phyloP scores from a whole-genome alignment of 2,113 vertebrate genomes.

The Pedionomus torquatus region DNA sequence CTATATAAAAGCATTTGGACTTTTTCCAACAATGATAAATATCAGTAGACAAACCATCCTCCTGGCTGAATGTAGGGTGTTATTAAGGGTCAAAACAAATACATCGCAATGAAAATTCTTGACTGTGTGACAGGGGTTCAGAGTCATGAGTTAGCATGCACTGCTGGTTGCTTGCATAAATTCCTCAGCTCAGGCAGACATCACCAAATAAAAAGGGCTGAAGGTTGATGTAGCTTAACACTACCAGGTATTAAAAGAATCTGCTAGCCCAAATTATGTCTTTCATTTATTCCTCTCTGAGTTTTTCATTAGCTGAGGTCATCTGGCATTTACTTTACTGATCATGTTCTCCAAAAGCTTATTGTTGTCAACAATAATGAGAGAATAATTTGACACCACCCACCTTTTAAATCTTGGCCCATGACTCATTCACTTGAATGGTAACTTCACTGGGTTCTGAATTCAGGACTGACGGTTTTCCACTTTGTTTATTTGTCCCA shows the following conservation, averaged over 20 bases:
- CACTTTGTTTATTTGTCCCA: not conserved
- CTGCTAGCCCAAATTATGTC: not conserved
- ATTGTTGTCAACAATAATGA: not conserved
- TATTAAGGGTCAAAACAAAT: not conserved
- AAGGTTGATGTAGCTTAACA: not conserved
- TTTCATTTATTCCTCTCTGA: not conserved
- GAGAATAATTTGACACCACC: not conserved
- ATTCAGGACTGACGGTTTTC: not conserved
- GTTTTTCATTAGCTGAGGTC: not conserved
- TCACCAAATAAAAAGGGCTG: not conserved
- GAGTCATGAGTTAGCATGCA: not conserved
- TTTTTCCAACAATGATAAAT: not conserved
- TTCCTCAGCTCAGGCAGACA: not conserved
- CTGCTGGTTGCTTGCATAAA: not conserved
- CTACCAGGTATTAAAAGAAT: not conserved
- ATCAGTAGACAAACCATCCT: not conserved
- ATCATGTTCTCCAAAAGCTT: not conserved
- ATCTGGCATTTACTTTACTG: not conserved
- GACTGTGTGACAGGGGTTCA: not conserved
- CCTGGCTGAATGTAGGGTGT: not conserved
- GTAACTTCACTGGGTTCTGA: not conserved
- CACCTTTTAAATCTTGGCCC: not conserved
- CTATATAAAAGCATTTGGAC: not conserved
- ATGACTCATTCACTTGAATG: not conserved
- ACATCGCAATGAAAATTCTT: not conserved